Base-by-base conservation (phyloP, 2,888 invertebrate species). In the Pedicia rivosa region DNA sequence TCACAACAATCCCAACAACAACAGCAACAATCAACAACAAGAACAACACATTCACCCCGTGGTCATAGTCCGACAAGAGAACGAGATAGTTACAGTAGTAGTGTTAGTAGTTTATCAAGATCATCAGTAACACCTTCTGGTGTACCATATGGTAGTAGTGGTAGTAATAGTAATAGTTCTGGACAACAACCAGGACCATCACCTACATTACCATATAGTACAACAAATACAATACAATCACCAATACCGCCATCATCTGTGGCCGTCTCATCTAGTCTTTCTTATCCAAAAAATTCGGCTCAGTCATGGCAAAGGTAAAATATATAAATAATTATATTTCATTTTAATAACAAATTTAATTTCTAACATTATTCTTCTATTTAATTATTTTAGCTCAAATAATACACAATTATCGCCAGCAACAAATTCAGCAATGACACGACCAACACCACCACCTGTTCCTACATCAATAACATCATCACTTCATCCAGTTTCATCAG, bases 31-130 rank as follows among this genome's bases (percentile, higher is more conserved):
- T 64, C 62, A 14, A 5, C 14, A n/a, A n/a, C n/a, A n/a, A n/a
- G n/a, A n/a, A n/a, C n/a, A n/a, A 67, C 72, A 38, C 78, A 79
- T 57, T 80, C 82, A 30, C 82, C 84, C 13, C 69, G 79, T 48
- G 78, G 77, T 40, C 81, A 77, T 55, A 79, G 79, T 58, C 79
- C 83, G 36, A 74, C 66, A 49, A 69, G 83, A 51, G 86, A 87
- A 59, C 69, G 86, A 46, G 86, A 86, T 55, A 82, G 78, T 60
- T 86, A 50, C 65, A 74, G 74, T 70, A 83, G 82, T 67, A 83
- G 78, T 64, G 80, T 83, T 55, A 82, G 80, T 67, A 83, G 80
- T 59, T 63, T 84, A 55, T 83, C 82, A 49, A 71, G 83, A 52
- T 65, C 73, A 53, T 76, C 74, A 55, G 47, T 48, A 37, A 50